Percentiles rank a stretch among this genome's conserved stretches.
These are phyloP conservation scores for Drosophila triauraria DNA, from an alignment of 1,140 invertebrate genomes.

Conservation along the genomic window DNA sequence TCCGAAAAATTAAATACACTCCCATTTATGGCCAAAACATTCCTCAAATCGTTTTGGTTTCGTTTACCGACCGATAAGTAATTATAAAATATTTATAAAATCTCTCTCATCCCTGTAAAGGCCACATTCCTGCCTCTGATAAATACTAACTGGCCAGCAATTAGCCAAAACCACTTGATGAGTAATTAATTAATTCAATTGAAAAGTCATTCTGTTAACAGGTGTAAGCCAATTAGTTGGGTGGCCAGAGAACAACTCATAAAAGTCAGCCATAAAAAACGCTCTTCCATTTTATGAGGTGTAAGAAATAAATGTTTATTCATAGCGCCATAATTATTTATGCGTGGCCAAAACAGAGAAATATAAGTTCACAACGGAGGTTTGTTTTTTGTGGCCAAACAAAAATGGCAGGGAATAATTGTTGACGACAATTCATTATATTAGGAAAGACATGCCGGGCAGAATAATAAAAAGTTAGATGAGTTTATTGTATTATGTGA, in stretches of 20 bases:
- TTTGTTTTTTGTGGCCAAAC: conserved; percentile 2
- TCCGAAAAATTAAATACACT: conserved; percentile 1
- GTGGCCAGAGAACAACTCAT: conserved; percentile 7
- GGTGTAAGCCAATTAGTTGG: conserved; percentile 24
- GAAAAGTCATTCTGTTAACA: conserved; percentile 33
- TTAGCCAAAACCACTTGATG: conserved; percentile 27
- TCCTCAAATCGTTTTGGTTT: conserved; percentile 1
- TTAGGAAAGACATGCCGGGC: not conserved
- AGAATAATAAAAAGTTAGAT: conserved; percentile 10
- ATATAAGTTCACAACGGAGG: conserved; percentile 4
- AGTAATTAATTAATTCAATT: conserved; percentile 44
- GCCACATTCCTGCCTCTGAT: conserved; percentile 4
- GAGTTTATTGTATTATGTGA: not conserved
- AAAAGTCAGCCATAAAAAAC: conserved; percentile 22
- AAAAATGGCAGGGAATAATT: conserved; percentile 3
- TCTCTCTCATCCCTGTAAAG: conserved; percentile 8
- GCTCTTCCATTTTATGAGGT: conserved; percentile 13
- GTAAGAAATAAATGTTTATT: conserved; percentile 41
- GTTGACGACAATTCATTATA: not conserved
- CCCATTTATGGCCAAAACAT: not conserved
- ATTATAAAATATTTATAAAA: conserved; percentile 5
- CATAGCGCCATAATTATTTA: conserved; percentile 10
- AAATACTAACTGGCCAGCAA: conserved; percentile 3
- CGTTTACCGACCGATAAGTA: not conserved
- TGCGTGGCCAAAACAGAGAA: not conserved